Evolutionary conservation across 2,888 invertebrate genomes (phyloP), one percentile per base, ranked within the genome.

Genomic region (Caenorhabditis doughertyi): DNA sequence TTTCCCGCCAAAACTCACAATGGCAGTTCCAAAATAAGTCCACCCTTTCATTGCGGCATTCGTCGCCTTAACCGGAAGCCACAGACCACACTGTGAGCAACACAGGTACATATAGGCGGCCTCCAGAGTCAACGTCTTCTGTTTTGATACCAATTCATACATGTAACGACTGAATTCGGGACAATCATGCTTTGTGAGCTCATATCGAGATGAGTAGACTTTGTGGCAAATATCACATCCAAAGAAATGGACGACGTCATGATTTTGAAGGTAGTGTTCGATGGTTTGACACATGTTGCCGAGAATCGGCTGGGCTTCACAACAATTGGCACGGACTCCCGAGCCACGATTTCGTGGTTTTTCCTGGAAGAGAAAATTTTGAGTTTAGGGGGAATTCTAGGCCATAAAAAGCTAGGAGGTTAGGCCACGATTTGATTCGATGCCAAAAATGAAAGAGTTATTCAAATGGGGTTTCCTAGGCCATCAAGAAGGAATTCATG

Each of bases 21-120:
- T 1, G 0, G 60, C 29, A 11, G 58, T 73, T 7, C 35, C 58
- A 32, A 77, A 72, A 39, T 81, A 81, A 2, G 49, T 25, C 81
- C 81, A 81, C 13, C 72, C 67, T 29, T 74, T 76, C 18, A n/a
- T 29, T n/a, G 51, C 67, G 9, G 16, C 18, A 0, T 0, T 3
- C 7, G 44, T 29, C 25, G 60, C 29, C 25, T 67, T 60, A 9
- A 84, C 49, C 4, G 85, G 74, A 7, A 85, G 18, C 80, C 84
- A 85, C 0, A 85, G 29, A 1, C 79, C 85, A 32, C 85, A 85
- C 8, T 84, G 76, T 7, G 71, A 39, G 49, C 85, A 85, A 18
- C 76, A 62, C 21, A 85, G n/a, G 56, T 67, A 83, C 49, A 81
- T 44, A 35, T 79, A 79, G 27, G 72, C 74, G 3, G 25, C 42